Conservation (phyloP, 1,140 invertebrate genomes). For the Pseudachorutes palmiensis region DNA sequence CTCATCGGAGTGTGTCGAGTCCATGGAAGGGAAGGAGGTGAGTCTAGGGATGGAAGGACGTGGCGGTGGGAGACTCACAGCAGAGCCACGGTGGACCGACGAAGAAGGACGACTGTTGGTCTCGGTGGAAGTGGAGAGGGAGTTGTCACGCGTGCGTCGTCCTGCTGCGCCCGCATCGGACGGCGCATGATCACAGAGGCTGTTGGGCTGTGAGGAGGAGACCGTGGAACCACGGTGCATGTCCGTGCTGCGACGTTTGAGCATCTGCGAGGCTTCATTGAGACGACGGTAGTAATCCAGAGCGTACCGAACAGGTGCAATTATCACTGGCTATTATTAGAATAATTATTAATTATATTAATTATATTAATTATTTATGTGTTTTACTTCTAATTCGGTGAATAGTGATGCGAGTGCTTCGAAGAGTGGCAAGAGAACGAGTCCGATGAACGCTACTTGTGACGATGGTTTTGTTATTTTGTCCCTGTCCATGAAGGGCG, state of each 20-base stretch:
- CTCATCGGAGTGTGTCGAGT: conserved; percentile 30
- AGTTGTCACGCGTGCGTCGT: conserved; percentile 21
- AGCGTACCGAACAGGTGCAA: conserved; percentile 53
- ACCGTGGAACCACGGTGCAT: conserved; percentile 17
- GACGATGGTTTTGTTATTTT: conserved; percentile 79
- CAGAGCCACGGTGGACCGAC: conserved; percentile 12
- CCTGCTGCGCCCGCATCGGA: conserved; percentile 27
- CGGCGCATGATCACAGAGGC: conserved; percentile 37
- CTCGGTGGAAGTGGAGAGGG: conserved; percentile 18
- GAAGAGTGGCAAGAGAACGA: conserved; percentile 70
- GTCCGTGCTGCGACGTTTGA: conserved; percentile 52
- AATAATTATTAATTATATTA: too few relatives aligned
- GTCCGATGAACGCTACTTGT: conserved; percentile 76
- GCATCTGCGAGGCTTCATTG: conserved; percentile 57
- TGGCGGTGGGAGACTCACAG: conserved; percentile 1
- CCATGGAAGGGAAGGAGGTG: conserved; percentile 30
- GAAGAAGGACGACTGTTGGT: neutral
- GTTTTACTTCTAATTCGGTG: conserved; percentile 59
- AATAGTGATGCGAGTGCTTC: conserved; percentile 64
- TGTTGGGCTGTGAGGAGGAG: conserved; percentile 16
- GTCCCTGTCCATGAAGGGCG: conserved; percentile 83
- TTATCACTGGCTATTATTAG: conserved; percentile 58
- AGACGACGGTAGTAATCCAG: conserved; percentile 56
- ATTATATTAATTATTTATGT: too few relatives aligned
- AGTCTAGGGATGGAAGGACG: neutral